phyloP scores from a whole-genome alignment of 2,113 vertebrate species.

The Sturnus vulgaris region DNA sequence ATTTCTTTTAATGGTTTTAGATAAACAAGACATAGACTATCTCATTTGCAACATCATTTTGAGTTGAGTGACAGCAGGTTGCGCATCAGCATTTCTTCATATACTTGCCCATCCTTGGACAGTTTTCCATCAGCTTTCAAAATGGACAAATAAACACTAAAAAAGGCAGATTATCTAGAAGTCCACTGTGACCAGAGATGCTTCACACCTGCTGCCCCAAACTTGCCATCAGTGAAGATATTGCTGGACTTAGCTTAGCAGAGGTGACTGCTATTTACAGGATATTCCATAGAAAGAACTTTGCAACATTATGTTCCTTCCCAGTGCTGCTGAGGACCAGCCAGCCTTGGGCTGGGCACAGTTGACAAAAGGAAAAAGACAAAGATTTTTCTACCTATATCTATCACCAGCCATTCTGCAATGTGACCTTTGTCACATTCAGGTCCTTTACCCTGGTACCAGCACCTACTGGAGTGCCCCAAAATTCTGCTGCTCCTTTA shows the following conservation, averaged over 20 bases:
- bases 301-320: neutral
- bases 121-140: neutral
- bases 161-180: neutral
- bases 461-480: neutral
- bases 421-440: fast-evolving
- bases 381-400: neutral
- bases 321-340: neutral
- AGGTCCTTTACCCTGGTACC: neutral
- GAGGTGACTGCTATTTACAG: neutral
- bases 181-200: neutral
- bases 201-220: neutral
- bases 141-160: neutral
- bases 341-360: neutral
- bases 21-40: neutral
- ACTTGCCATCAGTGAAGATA: neutral
- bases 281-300: neutral
- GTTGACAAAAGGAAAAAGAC: neutral
- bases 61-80: neutral
- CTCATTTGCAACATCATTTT: neutral
- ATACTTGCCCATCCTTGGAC: neutral
- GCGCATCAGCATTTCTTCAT: neutral
- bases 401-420: neutral
- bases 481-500: neutral
- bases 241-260: neutral
- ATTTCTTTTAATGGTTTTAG: neutral